Evolutionary conservation across 2,113 vertebrate species (phyloP), one percentile per base, ranked within the genome.

Genomic region (Cromileptes altivelis): DNA sequence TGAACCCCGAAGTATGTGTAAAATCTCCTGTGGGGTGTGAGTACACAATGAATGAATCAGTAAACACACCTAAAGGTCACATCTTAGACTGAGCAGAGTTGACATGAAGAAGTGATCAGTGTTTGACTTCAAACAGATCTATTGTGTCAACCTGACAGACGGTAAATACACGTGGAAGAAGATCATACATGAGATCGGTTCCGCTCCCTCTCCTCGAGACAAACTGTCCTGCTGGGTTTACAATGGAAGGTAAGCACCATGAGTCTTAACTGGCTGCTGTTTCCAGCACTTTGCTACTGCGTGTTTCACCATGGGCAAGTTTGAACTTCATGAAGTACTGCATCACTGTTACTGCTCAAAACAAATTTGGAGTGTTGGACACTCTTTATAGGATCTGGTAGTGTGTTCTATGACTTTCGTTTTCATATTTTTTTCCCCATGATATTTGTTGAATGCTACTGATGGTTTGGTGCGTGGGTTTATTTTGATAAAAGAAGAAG

Each of bases 191-290:
- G 94, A 93, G 91, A 92, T 89, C 45, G 97, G 97, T 45, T 94
- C 94, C 2, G 94, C 96, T 74, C 98, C 98, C 10, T 97, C 98
- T n/a, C 97, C 97, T 70, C 96, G 97, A 89, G 97, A 99, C 93
- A 99, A 99, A 86, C 95, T 98, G 75, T 97, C 97, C 88, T 99
- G 97, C 94, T 99, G 98, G 98, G 96, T 98, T 65, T 95, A 98
- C 83, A 95, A 97, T 74, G 95, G 96, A 94, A 96, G 94, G 98
- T 98, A 91, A 84, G 70, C 2, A 21, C 13, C 4, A 21, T 49
- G 14, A 37, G 2, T 50, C 17, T 73, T 30, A 10, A 33, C 4
- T 53, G 13, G 7, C 6, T 12, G 9, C 11, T 30, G 15, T 33
- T 25, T 70, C 33, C 27, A 25, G n/a, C 27, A n/a, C 4, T 50